Evolutionary conservation across 2,888 invertebrate genomes (phyloP), one percentile per base, ranked within the genome.

Genomic region (Auanema freiburgensis): DNA sequence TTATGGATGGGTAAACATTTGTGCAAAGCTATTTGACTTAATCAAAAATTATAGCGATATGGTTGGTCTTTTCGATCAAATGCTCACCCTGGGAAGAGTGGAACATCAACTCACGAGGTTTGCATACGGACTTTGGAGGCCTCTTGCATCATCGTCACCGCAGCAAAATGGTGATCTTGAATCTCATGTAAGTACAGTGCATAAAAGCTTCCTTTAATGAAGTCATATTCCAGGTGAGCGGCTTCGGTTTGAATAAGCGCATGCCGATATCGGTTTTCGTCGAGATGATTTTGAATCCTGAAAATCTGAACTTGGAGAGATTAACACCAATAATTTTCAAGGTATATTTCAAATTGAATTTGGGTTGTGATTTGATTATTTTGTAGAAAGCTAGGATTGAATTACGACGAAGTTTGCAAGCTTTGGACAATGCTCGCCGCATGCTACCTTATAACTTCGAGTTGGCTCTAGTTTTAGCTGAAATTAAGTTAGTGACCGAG

Each of bases 401-500:
- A 56, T 57, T 80, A 44, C 70, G 70, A 42, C 67, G 72, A 1
- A 66, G 72, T 8, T 59, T 75, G n/a, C 60, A 67, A 24, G 71
- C 78, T 10, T 57, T 80, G 49, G 66, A 73, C 50, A 69, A 69
- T 6, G 63, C 76, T 6, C 66, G 77, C 18, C 66, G 69, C 44
- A 59, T 59, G 18, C 61, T 79, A 16, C 78, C 79, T 0, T 80
- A 81, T 66, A 79, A 79, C 55, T 81, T 72, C 57, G 79, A 81
- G 46, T 57, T 81, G 49, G 79, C 81, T 10, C 63, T 81, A 5
- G 79, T 84, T 14, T 69, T 79, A 80, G 85, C 80, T 61, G 89
- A 89, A 76, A 82, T 89, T 12, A 87, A 87, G 65, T 80, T 89
- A n/a, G 87, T 88, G 4, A 87, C 87, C 65, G 89, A 89, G 77